Evolutionary conservation across 2,797 vertebrate species (phyloP).

Genomic region (Discoglossus pictus): DNA sequence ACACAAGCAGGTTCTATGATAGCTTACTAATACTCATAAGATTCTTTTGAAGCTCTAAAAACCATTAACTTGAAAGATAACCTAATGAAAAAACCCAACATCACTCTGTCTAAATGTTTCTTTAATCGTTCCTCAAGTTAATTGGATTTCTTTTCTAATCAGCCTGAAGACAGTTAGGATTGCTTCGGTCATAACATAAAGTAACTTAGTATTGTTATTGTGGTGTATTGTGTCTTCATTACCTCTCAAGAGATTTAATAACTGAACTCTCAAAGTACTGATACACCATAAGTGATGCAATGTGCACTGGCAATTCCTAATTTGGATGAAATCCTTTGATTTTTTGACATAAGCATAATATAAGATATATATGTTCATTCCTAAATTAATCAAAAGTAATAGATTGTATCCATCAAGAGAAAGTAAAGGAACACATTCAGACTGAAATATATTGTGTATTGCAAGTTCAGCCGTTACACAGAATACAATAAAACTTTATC

Average conservation of each 20-base stretch:
- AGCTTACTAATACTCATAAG: neutral
- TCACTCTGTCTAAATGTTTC: slow-evolving; percentile 30
- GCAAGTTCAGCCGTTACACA: too few species aligned
- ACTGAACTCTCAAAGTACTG: neutral
- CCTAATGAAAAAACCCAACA: slow-evolving; percentile 24
- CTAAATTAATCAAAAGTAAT: too few species aligned
- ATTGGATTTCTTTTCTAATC: slow-evolving; percentile 45
- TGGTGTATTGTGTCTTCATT: neutral
- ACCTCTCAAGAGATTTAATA: slow-evolving; percentile 12
- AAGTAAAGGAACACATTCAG: too few species aligned
- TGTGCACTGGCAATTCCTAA: neutral
- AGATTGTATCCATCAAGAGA: too few species aligned
- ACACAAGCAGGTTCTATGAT: neutral
- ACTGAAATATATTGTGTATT: too few species aligned
- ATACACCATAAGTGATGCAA: neutral
- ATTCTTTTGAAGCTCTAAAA: neutral
- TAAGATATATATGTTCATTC: neutral
- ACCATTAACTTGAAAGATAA: slow-evolving; percentile 28
- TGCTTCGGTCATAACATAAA: neutral
- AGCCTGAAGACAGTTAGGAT: slow-evolving; percentile 1
- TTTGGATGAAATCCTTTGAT: neutral
- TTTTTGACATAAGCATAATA: neutral
- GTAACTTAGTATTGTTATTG: slow-evolving; percentile 2
- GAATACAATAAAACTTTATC: too few species aligned
- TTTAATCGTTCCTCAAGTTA: slow-evolving; percentile 36